A percentile compares a stretch with the other conserved stretches of the same genome.
Conservation (phyloP, 2,797 vertebrate genomes). For the Typhlichthys eigenmanni region DNA sequence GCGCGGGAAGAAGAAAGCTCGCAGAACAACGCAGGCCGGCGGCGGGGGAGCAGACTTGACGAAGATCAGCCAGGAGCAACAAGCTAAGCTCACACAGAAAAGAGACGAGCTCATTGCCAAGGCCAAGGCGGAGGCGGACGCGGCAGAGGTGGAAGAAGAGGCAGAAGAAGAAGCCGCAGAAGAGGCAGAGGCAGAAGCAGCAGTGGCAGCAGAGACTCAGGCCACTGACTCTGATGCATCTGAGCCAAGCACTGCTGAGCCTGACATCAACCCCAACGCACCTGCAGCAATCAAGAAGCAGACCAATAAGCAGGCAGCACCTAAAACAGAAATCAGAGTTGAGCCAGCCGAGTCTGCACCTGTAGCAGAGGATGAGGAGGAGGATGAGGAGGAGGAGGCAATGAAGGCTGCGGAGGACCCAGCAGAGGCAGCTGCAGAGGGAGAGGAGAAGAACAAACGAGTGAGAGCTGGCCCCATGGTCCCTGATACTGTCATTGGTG, state of each 20-base stretch:
- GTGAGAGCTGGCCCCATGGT: constrained; percentile 67
- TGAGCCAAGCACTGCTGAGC: not conserved
- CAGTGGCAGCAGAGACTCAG: not conserved
- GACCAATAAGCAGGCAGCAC: not conserved
- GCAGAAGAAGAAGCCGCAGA: not conserved
- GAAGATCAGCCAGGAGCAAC: constrained; percentile 72
- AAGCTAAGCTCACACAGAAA: constrained; percentile 65
- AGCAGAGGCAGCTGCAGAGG: constrained; percentile 7
- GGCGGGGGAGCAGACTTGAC: constrained; percentile 63
- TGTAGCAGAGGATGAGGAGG: not conserved
- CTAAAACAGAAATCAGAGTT: not conserved
- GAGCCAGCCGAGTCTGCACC: not conserved
- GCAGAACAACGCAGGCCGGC: constrained; percentile 77
- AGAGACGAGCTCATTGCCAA: constrained; percentile 58
- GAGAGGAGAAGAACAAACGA: constrained; percentile 61
- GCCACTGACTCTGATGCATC: constrained; percentile 5
- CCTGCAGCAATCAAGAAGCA: not conserved
- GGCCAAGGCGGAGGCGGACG: constrained; percentile 47
- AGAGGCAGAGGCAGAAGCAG: constrained; percentile 12
- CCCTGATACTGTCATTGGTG: constrained; percentile 71
- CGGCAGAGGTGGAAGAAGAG: constrained; percentile 1
- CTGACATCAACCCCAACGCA: not conserved
- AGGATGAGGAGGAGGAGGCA: not conserved
- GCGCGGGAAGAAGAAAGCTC: constrained; percentile 70
- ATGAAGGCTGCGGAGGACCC: constrained; percentile 1